Base-by-base conservation (phyloP, 2,888 invertebrate species). In the Charanyca ferruginea region DNA sequence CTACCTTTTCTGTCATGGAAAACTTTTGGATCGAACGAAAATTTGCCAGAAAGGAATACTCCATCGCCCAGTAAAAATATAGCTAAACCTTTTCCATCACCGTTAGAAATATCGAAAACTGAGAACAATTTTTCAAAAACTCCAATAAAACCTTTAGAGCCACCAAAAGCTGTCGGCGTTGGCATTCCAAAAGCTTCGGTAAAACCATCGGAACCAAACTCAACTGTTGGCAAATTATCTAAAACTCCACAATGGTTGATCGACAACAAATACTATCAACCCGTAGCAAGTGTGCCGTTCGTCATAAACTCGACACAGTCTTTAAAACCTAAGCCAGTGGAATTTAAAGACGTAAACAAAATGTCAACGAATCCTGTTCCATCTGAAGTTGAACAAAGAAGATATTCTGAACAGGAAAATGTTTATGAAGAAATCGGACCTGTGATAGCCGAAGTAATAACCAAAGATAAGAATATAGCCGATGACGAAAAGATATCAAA, bases 381-480 rank as follows among this genome's bases (percentile, higher is more conserved):
- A 28, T 79, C 83, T 9, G 52, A 80, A 59, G 55, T 70, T 20
- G 62, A 77, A 47, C 72, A 73, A 38, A 83, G 88, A 73, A 87
- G 84, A 52, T 80, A 88, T 60, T 88, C 90, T 0, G 92, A 92
- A 70, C 82, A 83, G 22, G 95, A 95, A 69, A 94, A 95, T 71
- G 89, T 91, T 58, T 95, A 95, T 59, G 95, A 95, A 87, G 95
- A 95, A 88, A 95, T 95, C 23, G 94, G 94, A 32, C 82, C 83
- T 4, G 83, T 78, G 6, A 73, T 81, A 57, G 68, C 85, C 8
- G 81, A 79, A 48, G 38, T 77, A 9, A 70, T 78, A 48, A 42
- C 64, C 20, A 80, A 83, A 52, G 86, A 88, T 42, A 93, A 89
- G 65, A 93, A 93, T 62, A 86, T 94, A 72, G 95, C 94, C 3